Evolutionary conservation across 35 echinoderm and acorn worm genomes (phyloP).

Genomic region (Amphiura filiformis): DNA sequence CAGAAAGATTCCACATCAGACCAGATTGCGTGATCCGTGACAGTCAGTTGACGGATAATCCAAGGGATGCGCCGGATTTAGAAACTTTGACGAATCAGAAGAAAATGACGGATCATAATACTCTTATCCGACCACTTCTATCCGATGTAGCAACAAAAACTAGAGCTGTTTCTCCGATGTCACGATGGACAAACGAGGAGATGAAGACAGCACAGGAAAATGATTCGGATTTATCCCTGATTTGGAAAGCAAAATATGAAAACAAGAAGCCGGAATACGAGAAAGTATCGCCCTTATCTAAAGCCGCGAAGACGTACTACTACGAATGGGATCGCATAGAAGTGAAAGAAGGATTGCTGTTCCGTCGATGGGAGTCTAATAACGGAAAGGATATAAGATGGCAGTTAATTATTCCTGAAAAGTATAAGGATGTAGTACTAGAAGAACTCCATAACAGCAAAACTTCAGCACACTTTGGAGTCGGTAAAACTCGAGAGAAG

Average conservation of each 20-base stretch:
- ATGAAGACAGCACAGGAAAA: neutral
- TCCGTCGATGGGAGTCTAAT: constrained; percentile 15
- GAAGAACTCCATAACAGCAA: constrained; percentile 8
- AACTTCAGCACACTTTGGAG: neutral
- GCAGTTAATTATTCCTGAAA: neutral
- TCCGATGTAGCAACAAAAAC: too few relatives aligned
- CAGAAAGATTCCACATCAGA: too few relatives aligned
- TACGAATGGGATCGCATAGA: neutral
- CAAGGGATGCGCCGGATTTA: too few relatives aligned
- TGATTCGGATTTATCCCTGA: neutral
- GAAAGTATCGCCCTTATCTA: neutral
- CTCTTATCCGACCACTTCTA: too few relatives aligned
- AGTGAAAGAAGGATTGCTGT: neutral
- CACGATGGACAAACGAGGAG: neutral
- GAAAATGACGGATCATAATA: too few relatives aligned
- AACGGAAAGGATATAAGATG: neutral
- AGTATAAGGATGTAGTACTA: neutral
- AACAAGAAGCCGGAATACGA: neutral
- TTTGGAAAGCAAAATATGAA: neutral
- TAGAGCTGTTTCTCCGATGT: too few relatives aligned
- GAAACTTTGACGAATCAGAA: too few relatives aligned
- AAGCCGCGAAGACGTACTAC: constrained; percentile 11
- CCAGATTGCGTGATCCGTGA: too few relatives aligned
- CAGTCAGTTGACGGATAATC: too few relatives aligned
- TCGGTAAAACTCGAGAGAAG: neutral